phyloP scores from a whole-genome alignment of 2,888 invertebrate genomes.

The Phania funesta region DNA sequence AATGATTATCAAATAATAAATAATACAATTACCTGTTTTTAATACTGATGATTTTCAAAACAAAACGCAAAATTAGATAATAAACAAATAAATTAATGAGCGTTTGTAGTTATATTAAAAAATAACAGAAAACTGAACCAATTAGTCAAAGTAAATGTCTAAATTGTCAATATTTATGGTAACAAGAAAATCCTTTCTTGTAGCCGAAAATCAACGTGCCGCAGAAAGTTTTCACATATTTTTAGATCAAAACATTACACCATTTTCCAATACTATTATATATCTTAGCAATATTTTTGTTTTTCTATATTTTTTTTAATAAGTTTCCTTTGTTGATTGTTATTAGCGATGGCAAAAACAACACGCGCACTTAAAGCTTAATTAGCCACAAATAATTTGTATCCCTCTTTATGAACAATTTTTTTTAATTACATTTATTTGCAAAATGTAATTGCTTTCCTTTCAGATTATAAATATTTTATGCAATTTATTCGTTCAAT shows the following conservation, averaged over 20 bases:
- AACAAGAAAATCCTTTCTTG: no score
- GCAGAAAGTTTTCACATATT: no score
- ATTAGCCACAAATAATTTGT: neutral
- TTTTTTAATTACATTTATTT: neutral
- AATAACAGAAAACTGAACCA: no score
- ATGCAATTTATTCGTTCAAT: slow-evolving; percentile 2
- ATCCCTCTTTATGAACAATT: neutral
- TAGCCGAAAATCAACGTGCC: no score
- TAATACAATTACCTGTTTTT: slow-evolving; percentile 27
- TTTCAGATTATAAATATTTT: slow-evolving; percentile 1
- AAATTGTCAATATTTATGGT: no score
- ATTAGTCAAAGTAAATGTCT: no score
- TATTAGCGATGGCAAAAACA: slow-evolving; percentile 9
- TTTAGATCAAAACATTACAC: no score
- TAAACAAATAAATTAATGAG: no score
- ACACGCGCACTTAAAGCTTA: neutral
- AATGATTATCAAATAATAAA: no score
- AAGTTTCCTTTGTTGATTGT: slow-evolving; percentile 7
- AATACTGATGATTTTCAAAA: slow-evolving; percentile 17
- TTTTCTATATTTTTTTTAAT: neutral
- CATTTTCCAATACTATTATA: no score
- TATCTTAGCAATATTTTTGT: no score
- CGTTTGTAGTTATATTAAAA: no score
- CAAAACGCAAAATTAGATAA: neutral
- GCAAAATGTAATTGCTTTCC: neutral